These are phyloP conservation scores for Spilogale gracilis DNA, from an alignment of 2,113 vertebrate genomes.

Conservation along the genomic window DNA sequence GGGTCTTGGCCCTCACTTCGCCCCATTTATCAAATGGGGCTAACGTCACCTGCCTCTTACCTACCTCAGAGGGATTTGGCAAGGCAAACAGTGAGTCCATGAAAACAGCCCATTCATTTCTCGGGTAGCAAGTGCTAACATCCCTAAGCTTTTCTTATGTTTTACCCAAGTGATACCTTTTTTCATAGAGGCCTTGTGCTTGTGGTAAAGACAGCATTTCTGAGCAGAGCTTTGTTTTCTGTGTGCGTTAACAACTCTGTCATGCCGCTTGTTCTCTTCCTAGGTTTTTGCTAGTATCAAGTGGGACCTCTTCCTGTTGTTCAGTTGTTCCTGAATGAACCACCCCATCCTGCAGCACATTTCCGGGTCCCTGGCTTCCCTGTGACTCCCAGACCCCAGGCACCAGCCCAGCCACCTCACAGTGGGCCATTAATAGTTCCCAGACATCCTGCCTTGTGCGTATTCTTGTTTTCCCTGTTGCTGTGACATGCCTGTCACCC, in stretches of 20 bases:
- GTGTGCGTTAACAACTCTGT: background rate
- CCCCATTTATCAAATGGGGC: slow-evolving; percentile 53
- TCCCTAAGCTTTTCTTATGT: background rate
- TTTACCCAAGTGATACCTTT: background rate
- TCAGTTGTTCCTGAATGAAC: background rate
- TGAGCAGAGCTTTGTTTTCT: background rate
- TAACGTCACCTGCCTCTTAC: slow-evolving; percentile 47
- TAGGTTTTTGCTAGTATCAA: background rate
- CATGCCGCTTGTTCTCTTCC: background rate
- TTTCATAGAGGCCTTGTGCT: background rate
- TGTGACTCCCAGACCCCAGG: background rate
- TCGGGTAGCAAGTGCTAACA: background rate
- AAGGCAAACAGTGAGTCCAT: background rate
- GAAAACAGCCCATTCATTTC: background rate
- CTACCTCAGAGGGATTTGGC: slow-evolving; percentile 67
- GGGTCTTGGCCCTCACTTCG: slow-evolving; percentile 34
- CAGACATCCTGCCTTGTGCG: accelerated
- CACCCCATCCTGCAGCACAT: background rate
- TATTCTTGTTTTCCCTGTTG: background rate
- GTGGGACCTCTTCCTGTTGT: background rate
- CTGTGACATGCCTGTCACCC: background rate
- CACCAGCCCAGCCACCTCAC: background rate
- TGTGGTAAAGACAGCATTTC: background rate
- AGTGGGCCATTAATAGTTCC: background rate
- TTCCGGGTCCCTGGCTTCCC: background rate